Percentiles rank a stretch among this genome's conserved stretches.
Evolutionary conservation across 2,797 vertebrate genomes (phyloP).

Genomic region (Diplodus puntazzo): DNA sequence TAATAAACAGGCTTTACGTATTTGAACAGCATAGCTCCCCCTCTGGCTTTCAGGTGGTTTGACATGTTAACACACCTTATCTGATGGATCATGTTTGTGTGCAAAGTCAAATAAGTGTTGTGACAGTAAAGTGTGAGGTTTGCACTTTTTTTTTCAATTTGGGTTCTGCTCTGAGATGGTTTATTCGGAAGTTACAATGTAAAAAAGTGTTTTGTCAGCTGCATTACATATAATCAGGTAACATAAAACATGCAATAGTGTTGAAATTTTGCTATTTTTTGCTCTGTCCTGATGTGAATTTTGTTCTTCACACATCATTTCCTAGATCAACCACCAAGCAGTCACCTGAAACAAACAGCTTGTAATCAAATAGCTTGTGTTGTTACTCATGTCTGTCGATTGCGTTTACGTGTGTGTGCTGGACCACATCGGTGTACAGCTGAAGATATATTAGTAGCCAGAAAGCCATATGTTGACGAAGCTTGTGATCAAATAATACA

Average conservation of each 20-base stretch:
- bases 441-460: not conserved
- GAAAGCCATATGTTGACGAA: not conserved
- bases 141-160: not conserved
- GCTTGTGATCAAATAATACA: slow-evolving; percentile 17
- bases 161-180: not conserved
- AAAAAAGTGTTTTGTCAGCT: not conserved
- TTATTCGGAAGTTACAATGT: not conserved
- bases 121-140: not conserved
- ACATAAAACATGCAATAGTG: not conserved
- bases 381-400: not conserved
- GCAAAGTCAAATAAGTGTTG: slow-evolving; percentile 24
- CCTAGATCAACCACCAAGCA: not conserved
- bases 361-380: not conserved
- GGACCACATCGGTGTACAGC: not conserved
- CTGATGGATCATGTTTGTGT: slow-evolving; percentile 18
- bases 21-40: slow-evolving; percentile 62
- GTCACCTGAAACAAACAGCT: not conserved
- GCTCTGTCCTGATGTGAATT: not conserved
- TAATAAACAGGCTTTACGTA: not conserved
- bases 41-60: slow-evolving; percentile 57
- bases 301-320: not conserved
- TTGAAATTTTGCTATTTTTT: not conserved
- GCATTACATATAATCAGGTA: not conserved
- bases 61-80: slow-evolving; percentile 32
- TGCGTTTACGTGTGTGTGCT: not conserved